A percentile compares a stretch with the other conserved stretches of the same genome.
These are phyloP conservation scores for Pseudomugil gertrudae DNA, from an alignment of 2,797 vertebrate genomes.

Conservation along the genomic window DNA sequence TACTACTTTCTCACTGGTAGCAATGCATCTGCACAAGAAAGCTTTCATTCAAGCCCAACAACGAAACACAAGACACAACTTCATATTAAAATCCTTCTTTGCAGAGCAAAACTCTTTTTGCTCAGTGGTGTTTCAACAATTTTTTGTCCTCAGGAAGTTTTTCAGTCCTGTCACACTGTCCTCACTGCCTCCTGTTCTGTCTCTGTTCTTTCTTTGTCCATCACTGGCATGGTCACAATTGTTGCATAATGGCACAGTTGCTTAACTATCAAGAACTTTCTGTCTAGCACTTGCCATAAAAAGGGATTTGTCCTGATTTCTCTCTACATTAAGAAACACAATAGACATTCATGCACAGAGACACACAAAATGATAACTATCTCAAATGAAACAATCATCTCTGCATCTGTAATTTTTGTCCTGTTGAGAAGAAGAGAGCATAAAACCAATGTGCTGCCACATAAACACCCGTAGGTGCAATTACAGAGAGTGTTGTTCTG, in stretches of 20 bases:
- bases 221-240: constrained; percentile 51
- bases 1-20: constrained; percentile 39
- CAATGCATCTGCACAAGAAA: constrained; percentile 25
- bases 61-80: constrained; percentile 12
- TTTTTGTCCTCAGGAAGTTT: constrained; percentile 28
- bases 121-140: constrained; percentile 4
- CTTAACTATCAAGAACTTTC: constrained; percentile 65
- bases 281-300: constrained; percentile 62
- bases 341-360: neutral
- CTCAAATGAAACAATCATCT: constrained; percentile 9
- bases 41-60: constrained; percentile 32
- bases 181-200: constrained; percentile 60
- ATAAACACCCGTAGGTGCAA: constrained; percentile 47
- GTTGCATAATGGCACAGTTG: constrained; percentile 64
- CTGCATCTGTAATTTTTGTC: constrained; percentile 21
- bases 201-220: constrained; percentile 69
- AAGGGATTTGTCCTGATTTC: constrained; percentile 48
- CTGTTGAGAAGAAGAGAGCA: constrained; percentile 3
- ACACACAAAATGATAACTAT: constrained; percentile 12
- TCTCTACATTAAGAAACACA: constrained; percentile 14
- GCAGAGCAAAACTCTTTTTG: neutral
- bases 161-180: constrained; percentile 40
- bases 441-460: constrained; percentile 23
- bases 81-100: constrained; percentile 28
- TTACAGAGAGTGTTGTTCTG: constrained; percentile 28